These are phyloP conservation scores for Nylanderia fulva DNA, from an alignment of 1,140 invertebrate species.

Conservation along the genomic window DNA sequence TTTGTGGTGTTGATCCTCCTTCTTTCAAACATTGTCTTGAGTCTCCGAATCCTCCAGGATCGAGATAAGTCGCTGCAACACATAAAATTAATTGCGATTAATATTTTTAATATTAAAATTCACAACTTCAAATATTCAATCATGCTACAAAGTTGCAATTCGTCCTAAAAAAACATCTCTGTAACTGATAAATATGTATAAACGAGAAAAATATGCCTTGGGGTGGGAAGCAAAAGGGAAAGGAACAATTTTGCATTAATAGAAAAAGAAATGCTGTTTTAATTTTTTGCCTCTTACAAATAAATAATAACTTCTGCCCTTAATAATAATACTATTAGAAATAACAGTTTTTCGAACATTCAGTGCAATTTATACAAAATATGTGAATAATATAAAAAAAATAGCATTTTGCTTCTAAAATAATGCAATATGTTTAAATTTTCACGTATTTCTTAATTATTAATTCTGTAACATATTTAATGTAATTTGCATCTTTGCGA, in stretches of 20 bases:
- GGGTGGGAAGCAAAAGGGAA: neutral
- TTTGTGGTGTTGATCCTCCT: slow-evolving; percentile 87
- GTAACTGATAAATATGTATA: neutral
- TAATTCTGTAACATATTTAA: neutral
- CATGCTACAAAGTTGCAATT: neutral
- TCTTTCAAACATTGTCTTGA: slow-evolving; percentile 89
- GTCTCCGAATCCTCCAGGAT: slow-evolving; percentile 86
- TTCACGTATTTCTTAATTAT: neutral
- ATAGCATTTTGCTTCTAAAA: no score
- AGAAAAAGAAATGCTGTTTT: neutral
- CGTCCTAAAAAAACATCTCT: neutral
- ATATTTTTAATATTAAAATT: neutral
- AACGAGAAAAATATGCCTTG: neutral
- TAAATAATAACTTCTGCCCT: neutral
- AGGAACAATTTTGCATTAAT: neutral
- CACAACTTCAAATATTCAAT: neutral
- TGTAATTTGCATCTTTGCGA: neutral
- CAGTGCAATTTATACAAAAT: neutral
- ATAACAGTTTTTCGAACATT: neutral
- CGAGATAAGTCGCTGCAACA: slow-evolving; percentile 84
- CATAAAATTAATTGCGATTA: slow-evolving; percentile 33
- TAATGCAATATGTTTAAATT: neutral
- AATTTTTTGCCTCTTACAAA: no score
- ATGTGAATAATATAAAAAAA: neutral
- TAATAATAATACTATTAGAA: neutral